Base-by-base conservation (phyloP, 2,888 invertebrate genomes). In the Pemphredon lugubris region DNA sequence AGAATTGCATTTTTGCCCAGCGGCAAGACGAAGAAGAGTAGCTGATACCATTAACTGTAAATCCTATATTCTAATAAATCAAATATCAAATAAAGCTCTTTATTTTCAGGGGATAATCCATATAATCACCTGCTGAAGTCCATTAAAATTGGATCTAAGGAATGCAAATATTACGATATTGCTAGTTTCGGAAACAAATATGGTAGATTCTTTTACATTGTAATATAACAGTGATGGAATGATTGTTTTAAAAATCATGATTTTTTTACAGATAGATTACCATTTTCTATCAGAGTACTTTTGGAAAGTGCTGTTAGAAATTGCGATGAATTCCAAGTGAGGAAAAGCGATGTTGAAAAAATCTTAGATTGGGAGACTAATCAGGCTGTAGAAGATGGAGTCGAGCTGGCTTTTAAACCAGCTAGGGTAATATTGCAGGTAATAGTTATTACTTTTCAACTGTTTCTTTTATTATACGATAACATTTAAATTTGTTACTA, bases 321-420 rank as follows among this genome's bases (percentile, higher is more conserved):
- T 91, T 99, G 99, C 90, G 99, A 99, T 90, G 95, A 96, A 84
- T 98, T 99, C 89, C 97, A 97, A 89, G 95, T 98, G 7, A 91
- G 93, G 59, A 92, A 94, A 88, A 91, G 93, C 73, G 98, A 99
- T 91, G 98, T 99, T 0, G 91, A 95, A 75, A 96, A 94, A 75
- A 96, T 99, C 40, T 92, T 98, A 58, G 93, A 95, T 71, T 99
- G 99, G 99, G 94, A 96, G 84, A 90, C 90, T 45, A 95, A 94
- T 87, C 96, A 97, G 89, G 83, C 87, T 0, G 89, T 92, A 0
- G 92, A 92, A 51, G 93, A 91, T 0, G 95, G 94, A 40, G 95
- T 96, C 26, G 99, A 99, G 91, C 95, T 99, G 26, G 95, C 98
- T 0, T 99, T 99, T 90, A 97, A 97, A 90, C 99, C 99, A 0